These are phyloP conservation scores for Tamandua tetradactyla DNA, from an alignment of 2,797 vertebrate genomes.

Conservation along the genomic window DNA sequence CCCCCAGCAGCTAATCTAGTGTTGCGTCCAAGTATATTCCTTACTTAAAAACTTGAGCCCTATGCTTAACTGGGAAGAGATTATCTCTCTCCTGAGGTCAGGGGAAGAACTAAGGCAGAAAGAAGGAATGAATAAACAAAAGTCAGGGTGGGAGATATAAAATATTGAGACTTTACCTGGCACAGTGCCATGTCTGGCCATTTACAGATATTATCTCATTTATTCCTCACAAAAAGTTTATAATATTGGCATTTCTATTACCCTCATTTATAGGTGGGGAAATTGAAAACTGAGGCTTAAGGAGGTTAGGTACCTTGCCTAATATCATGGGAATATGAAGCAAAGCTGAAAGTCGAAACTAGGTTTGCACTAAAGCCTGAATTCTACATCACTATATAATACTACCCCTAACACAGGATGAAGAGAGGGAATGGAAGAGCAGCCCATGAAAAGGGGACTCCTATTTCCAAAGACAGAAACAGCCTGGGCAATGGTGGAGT, in stretches of 20 bases:
- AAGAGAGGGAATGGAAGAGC: neutral
- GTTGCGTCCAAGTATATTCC: neutral
- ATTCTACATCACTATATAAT: neutral
- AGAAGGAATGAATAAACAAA: neutral
- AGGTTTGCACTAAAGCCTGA: neutral
- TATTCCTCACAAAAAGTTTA: neutral
- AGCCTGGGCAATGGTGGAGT: neutral
- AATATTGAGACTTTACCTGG: neutral
- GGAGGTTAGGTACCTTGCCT: neutral
- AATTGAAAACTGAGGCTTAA: slow-evolving; percentile 6
- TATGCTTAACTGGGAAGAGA: neutral
- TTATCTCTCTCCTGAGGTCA: neutral
- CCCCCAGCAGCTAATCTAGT: neutral
- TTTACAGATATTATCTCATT: neutral
- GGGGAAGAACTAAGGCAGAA: neutral
- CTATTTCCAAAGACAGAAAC: neutral
- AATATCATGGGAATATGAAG: neutral
- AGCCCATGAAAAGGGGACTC: neutral
- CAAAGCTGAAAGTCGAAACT: neutral
- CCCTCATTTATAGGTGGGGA: neutral
- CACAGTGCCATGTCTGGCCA: neutral
- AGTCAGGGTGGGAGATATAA: no score
- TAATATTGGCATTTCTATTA: neutral
- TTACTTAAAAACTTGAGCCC: neutral
- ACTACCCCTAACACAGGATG: neutral